A percentile compares a stretch with the other conserved stretches of the same genome.
These are phyloP conservation scores for Andrena fulva DNA, from an alignment of 2,888 invertebrate genomes.

Conservation along the genomic window DNA sequence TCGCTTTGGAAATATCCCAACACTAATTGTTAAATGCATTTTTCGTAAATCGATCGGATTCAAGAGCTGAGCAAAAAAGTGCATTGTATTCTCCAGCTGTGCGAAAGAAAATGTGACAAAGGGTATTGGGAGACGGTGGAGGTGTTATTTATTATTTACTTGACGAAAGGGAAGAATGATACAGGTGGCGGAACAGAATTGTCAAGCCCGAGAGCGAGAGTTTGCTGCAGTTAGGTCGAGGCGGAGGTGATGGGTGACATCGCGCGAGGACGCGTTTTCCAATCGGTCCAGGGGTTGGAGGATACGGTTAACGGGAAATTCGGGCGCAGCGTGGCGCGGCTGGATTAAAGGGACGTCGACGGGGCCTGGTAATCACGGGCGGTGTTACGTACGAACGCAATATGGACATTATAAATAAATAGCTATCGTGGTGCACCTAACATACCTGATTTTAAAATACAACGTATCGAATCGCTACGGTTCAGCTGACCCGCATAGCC, in stretches of 20 bases:
- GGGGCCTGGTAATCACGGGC: background rate
- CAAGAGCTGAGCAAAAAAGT: slow-evolving; percentile 1
- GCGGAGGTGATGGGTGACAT: slow-evolving; percentile 52
- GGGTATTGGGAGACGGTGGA: background rate
- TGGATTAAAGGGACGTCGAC: background rate
- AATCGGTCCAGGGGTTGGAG: slow-evolving; percentile 9
- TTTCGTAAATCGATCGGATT: background rate
- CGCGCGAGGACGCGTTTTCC: slow-evolving; percentile 50
- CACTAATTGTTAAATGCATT: background rate
- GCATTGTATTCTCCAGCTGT: slow-evolving; percentile 33
- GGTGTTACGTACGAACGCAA: slow-evolving; percentile 42
- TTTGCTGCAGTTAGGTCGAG: slow-evolving; percentile 10
- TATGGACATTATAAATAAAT: slow-evolving; percentile 68
- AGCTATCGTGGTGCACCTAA: slow-evolving; percentile 11
- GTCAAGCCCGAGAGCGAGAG: slow-evolving; percentile 21
- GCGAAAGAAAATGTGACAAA: slow-evolving; percentile 34
- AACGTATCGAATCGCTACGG: slow-evolving; percentile 76
- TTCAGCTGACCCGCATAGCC: slow-evolving; percentile 85
- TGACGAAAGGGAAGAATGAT: background rate
- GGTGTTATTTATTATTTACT: background rate
- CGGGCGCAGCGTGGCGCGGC: background rate
- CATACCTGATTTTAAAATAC: slow-evolving; percentile 60
- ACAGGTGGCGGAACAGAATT: slow-evolving; percentile 2
- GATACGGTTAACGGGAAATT: background rate
- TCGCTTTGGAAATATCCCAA: background rate